phyloP scores from a whole-genome alignment of 64 coral and sea anemone genomes.

The Hydrozoanthus tunicans region DNA sequence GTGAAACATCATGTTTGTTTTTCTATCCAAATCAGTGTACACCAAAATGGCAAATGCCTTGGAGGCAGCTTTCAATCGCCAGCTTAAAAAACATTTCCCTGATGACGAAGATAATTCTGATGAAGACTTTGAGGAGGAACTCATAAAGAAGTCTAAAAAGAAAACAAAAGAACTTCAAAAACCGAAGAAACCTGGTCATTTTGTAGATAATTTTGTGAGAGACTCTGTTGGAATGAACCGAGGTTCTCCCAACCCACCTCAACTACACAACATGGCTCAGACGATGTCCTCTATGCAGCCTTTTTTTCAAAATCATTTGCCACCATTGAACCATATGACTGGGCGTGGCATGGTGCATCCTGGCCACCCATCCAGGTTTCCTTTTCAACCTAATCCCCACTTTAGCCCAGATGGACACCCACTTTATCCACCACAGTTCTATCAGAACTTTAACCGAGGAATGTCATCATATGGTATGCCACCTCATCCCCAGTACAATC shows the following conservation, averaged over 20 bases:
- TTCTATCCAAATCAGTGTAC: conserved; percentile 72
- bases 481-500: conserved; percentile 67
- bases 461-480: conserved; percentile 73
- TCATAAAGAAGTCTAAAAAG: conserved; percentile 65
- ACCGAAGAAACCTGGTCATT: conserved; percentile 44
- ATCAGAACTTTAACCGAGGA: conserved; percentile 88
- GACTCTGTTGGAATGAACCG: conserved; percentile 35
- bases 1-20: background rate
- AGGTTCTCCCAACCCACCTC: conserved; percentile 34
- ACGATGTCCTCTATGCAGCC: conserved; percentile 42
- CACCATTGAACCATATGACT: conserved; percentile 55
- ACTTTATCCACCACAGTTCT: conserved; percentile 86
- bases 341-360: conserved; percentile 80
- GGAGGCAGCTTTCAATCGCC: conserved; percentile 85
- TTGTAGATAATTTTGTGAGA: conserved; percentile 52
- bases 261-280: conserved; percentile 51
- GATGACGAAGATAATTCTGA: conserved; percentile 95
- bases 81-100: conserved; percentile 95
- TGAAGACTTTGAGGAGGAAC: conserved; percentile 96
- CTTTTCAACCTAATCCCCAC: conserved; percentile 62
- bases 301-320: conserved; percentile 49
- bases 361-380: conserved; percentile 63
- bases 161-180: conserved; percentile 61
- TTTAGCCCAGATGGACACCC: conserved; percentile 83
- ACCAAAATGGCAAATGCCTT: conserved; percentile 94